Conservation (phyloP, 92 coral and sea anemone genomes). For the Porites evermanni region DNA sequence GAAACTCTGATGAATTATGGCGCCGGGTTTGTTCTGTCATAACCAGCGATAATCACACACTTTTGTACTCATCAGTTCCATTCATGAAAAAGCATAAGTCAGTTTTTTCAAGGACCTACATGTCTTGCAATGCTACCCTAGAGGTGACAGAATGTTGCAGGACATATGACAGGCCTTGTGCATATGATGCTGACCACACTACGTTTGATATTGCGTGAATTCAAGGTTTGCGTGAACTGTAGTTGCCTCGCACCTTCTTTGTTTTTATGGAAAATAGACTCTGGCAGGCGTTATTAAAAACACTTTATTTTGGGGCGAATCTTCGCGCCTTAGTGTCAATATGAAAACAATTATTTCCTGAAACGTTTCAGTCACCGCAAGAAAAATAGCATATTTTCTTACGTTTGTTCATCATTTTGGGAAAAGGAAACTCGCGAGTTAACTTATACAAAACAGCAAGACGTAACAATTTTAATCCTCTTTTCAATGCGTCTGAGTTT, state of each 20-base stretch:
- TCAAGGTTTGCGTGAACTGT: neutral
- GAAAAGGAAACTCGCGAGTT: too few relatives aligned
- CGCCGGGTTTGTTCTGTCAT: too few relatives aligned
- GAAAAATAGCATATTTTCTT: too few relatives aligned
- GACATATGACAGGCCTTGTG: neutral
- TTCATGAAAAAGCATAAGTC: neutral
- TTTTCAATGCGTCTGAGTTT: too few relatives aligned
- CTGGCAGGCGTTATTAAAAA: neutral
- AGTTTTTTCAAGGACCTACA: neutral
- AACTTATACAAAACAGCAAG: too few relatives aligned
- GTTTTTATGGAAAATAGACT: too few relatives aligned
- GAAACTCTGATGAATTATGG: too few relatives aligned
- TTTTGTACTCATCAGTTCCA: too few relatives aligned
- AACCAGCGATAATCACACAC: too few relatives aligned
- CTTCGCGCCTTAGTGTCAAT: neutral
- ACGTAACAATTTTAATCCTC: too few relatives aligned
- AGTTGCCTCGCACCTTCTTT: neutral
- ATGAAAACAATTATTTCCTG: neutral
- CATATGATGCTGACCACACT: neutral
- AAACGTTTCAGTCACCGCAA: neutral
- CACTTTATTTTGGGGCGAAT: neutral
- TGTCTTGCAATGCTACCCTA: neutral
- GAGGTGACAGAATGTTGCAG: neutral
- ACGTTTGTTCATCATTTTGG: too few relatives aligned
- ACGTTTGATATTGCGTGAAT: neutral